Percentiles rank a stretch among this genome's conserved stretches.
phyloP scores from a whole-genome alignment of 37 sponge, comb jelly and placozoan species.

The Tethya wilhelma region DNA sequence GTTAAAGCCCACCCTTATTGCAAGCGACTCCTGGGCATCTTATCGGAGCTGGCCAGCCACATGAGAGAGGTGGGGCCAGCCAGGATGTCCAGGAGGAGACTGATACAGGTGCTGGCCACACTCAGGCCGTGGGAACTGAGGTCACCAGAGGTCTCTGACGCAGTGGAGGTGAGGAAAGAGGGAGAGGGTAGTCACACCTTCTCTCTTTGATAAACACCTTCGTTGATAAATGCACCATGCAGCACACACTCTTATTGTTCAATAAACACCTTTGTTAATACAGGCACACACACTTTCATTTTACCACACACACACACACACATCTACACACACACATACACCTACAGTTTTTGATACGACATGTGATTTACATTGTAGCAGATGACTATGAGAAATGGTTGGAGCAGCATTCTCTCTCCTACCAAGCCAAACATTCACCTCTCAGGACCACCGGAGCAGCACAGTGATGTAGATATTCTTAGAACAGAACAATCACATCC shows the following conservation, averaged over 20 bases:
- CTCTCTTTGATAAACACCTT: no score
- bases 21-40: slow-evolving; percentile 7
- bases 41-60: slow-evolving; percentile 18
- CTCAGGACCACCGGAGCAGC: no score
- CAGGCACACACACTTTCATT: no score
- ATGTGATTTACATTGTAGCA: slow-evolving; percentile 59
- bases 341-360: slow-evolving; percentile 31
- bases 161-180: slow-evolving; percentile 52
- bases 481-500: background rate
- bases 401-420: no score
- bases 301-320: no score
- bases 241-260: no score
- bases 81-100: slow-evolving; percentile 54
- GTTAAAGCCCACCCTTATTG: slow-evolving; percentile 48
- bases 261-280: no score
- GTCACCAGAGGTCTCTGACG: slow-evolving; percentile 32
- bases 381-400: slow-evolving; percentile 59
- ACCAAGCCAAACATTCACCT: no score
- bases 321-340: background rate
- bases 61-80: slow-evolving; percentile 42
- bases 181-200: no score
- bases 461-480: no score
- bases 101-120: slow-evolving; percentile 49
- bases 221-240: no score
- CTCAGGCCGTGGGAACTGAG: slow-evolving; percentile 71